Evolutionary conservation across 2,888 invertebrate genomes (phyloP), one percentile per base, ranked within the genome.

Genomic region (Xestia xanthographa): DNA sequence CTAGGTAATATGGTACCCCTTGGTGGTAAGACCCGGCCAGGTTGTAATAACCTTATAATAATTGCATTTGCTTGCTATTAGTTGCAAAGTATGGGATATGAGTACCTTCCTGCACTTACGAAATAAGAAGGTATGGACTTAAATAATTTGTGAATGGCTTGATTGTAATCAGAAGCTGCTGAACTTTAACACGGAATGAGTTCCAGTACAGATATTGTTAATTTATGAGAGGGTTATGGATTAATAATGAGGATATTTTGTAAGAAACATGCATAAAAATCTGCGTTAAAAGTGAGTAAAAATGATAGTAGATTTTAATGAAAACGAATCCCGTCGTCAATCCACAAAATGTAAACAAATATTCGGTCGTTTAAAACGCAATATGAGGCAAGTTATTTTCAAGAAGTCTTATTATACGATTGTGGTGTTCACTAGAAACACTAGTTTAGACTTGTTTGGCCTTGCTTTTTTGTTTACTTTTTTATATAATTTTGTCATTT

Each of bases 111-210:
- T 34, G 11, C 20, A 29, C n/a, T 70, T 60, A 45, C 41, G 66
- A 53, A 45, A 67, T 62, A 71, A 70, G 45, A 48, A n/a, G 41
- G 56, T 56, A 20, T 22, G 56, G 29, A 75, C 41, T 22, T 75
- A 71, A 78, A 79, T 78, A 50, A 78, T 58, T 71, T 71, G 41
- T 20, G 48, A 70, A 80, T 66, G 41, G 68, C 34, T 29, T 66
- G 75, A 80, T 80, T 75, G 80, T 75, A 70, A 80, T 75, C 79
- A 80, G 69, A 80, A 70, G 66, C 80, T 56, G 80, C 0, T 80
- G 81, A 80, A 80, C 79, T 80, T 80, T 80, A 78, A 2, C 68
- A 14, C 8, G 45, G 66, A 75, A 79, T 79, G 60, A 75, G 65
- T 65, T 48, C 14, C 50, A 73, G 50, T 29, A 34, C 45, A 68